phyloP scores from a whole-genome alignment of 2,888 invertebrate genomes.

The Troilus luridus region DNA sequence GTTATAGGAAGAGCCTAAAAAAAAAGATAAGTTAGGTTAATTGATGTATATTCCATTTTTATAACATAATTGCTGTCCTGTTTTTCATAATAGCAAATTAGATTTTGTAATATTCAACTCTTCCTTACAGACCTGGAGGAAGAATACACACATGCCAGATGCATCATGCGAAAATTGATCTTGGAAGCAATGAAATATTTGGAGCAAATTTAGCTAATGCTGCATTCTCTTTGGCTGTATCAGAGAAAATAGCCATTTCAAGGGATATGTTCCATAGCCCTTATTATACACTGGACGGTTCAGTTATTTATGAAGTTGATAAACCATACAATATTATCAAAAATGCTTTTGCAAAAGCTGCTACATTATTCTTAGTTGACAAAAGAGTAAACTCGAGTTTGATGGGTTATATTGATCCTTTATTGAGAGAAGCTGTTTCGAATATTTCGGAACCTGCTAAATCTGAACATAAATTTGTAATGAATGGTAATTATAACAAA shows the following conservation, averaged over 20 bases:
- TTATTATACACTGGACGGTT: slow-evolving; percentile 25
- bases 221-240: slow-evolving; percentile 78
- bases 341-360: background rate
- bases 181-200: slow-evolving; percentile 83
- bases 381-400: background rate
- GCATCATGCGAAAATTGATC: slow-evolving; percentile 82
- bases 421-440: background rate
- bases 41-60: background rate
- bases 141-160: slow-evolving; percentile 84
- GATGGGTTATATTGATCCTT: background rate
- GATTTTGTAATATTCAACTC: background rate
- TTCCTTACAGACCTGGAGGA: slow-evolving; percentile 77
- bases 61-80: background rate
- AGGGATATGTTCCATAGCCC: background rate
- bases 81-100: background rate
- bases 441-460: background rate
- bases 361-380: background rate
- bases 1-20: too few species aligned
- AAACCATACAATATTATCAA: background rate
- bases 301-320: slow-evolving; percentile 2
- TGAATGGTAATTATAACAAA: slow-evolving; percentile 40
- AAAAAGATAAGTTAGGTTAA: too few species aligned
- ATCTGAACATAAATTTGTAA: background rate
- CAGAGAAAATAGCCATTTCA: slow-evolving; percentile 74
- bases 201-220: slow-evolving; percentile 82